Conservation (phyloP, 37 sponge, comb jelly and placozoan species). For the Geodia barretti region DNA sequence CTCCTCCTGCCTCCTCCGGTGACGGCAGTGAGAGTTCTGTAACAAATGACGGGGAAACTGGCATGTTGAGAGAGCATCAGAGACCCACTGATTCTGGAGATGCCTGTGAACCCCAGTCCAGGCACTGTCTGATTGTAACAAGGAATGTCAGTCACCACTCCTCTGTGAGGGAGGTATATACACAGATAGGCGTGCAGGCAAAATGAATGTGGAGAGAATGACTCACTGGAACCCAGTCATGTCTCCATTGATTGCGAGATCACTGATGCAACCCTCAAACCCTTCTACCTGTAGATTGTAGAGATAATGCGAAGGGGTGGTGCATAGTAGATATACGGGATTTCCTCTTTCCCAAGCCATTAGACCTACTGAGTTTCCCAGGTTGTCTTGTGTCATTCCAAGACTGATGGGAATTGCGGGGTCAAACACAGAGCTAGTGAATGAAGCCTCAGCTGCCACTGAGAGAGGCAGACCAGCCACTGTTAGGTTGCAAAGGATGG, state of each 20-base stretch:
- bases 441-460: background rate
- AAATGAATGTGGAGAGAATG: too few species aligned
- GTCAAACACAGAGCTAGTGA: background rate
- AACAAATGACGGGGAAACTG: too few species aligned
- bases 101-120: conserved; percentile 42
- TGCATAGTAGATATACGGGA: background rate
- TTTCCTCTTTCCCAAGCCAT: too few species aligned
- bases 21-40: too few species aligned
- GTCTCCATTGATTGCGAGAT: conserved; percentile 25
- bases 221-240: conserved; percentile 32
- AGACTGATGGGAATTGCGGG: conserved; percentile 31
- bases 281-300: conserved; percentile 18
- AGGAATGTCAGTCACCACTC: conserved; percentile 23
- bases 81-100: conserved; percentile 9
- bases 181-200: too few species aligned
- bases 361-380: background rate
- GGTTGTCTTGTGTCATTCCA: background rate
- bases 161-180: background rate
- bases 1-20: too few species aligned
- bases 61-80: background rate
- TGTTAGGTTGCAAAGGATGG: background rate
- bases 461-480: background rate
- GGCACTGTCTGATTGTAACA: conserved; percentile 32
- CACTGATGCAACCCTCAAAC: conserved; percentile 43
- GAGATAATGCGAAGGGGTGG: background rate